These are phyloP conservation scores for Phallusia fumigata DNA, from an alignment of 23 tunicate genomes.

Conservation along the genomic window DNA sequence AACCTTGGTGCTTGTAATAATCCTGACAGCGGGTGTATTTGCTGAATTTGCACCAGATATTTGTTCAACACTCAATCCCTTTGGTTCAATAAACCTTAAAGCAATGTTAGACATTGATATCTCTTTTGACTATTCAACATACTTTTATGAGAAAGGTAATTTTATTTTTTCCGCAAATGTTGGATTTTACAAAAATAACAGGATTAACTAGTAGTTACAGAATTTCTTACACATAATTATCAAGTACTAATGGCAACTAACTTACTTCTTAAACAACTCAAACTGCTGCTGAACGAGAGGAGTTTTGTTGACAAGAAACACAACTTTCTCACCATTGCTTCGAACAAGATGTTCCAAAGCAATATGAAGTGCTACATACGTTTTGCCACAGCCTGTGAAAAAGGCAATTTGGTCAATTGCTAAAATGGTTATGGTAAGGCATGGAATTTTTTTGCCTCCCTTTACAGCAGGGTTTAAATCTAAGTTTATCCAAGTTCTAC, in stretches of 20 bases:
- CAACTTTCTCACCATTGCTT: constrained; percentile 29
- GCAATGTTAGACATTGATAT: no score
- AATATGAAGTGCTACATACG: constrained; percentile 57
- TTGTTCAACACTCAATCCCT: not conserved
- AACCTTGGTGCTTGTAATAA: not conserved
- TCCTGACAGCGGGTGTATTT: not conserved
- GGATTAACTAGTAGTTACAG: no score
- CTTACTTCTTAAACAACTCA: constrained; percentile 35
- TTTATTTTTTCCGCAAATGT: not conserved
- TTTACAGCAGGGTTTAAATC: no score
- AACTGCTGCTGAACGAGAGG: constrained; percentile 65
- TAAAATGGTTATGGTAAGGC: no score
- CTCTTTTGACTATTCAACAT: not conserved
- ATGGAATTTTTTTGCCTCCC: no score
- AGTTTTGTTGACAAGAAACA: constrained; percentile 54
- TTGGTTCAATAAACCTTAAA: not conserved
- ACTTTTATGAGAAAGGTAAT: not conserved
- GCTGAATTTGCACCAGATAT: not conserved
- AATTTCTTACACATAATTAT: not conserved
- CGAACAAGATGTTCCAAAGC: constrained; percentile 37
- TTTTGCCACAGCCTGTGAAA: constrained; percentile 65
- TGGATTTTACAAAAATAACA: no score
- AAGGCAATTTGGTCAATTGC: not conserved
- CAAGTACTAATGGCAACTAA: no score
- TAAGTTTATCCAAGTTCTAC: no score